Conservation (phyloP, 2,888 invertebrate species). For the Polietes domitor region DNA sequence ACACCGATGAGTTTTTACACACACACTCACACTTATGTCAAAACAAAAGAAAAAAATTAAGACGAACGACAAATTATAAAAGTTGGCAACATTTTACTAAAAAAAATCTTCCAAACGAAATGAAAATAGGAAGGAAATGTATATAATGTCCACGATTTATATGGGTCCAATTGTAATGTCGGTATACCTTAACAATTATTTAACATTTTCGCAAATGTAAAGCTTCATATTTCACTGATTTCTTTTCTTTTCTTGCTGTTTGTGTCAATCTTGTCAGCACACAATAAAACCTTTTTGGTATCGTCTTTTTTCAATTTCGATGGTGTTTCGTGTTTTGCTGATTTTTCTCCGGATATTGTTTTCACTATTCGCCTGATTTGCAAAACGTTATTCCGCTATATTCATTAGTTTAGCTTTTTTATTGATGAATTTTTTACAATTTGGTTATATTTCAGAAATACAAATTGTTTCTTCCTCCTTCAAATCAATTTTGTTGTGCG, state of each 20-base stretch:
- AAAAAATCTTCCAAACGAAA: conserved; percentile 15
- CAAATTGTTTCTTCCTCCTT: background rate
- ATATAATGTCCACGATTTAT: conserved; percentile 18
- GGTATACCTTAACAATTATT: conserved; percentile 47
- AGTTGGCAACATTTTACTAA: conserved; percentile 56
- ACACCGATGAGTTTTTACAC: conserved; percentile 11
- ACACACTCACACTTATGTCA: conserved; percentile 30
- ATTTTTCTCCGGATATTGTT: conserved; percentile 21
- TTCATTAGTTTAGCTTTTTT: background rate
- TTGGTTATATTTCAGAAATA: background rate
- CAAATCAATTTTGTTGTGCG: conserved; percentile 7
- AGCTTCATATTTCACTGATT: conserved; percentile 33
- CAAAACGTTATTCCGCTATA: conserved; percentile 18
- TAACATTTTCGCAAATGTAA: conserved; percentile 54
- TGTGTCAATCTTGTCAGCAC: conserved; percentile 50
- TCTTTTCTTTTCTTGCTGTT: conserved; percentile 46
- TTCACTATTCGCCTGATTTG: background rate
- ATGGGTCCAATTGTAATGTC: background rate
- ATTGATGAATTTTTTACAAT: background rate
- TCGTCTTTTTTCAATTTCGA: conserved; percentile 27
- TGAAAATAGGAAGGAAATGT: conserved; percentile 34
- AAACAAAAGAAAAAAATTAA: conserved; percentile 50
- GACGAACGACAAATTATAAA: conserved; percentile 33
- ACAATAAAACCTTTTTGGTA: conserved; percentile 19
- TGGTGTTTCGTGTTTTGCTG: conserved; percentile 33